Conservation (phyloP, 2,113 vertebrate species). For the Nerophis lumbriciformis region DNA sequence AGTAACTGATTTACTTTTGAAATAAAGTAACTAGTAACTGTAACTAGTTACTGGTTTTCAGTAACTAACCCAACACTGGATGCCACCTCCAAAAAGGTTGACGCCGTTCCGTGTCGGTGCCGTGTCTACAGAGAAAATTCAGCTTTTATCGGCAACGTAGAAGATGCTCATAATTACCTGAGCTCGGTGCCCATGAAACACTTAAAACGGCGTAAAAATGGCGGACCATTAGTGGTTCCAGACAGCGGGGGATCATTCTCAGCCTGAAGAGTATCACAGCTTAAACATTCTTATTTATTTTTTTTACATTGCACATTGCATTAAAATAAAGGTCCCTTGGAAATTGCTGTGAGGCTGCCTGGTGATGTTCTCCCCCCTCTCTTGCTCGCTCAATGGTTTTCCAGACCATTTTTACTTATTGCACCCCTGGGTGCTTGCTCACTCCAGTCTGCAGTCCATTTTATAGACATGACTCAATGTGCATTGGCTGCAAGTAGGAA, state of each 20-base stretch:
- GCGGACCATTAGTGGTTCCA: neutral
- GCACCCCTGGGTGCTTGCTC: conserved; percentile 45
- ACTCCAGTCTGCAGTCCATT: conserved; percentile 39
- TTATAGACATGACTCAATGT: conserved; percentile 57
- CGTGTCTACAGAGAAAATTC: too few species aligned
- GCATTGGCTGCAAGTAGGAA: conserved; percentile 38
- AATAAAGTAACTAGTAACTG: too few species aligned
- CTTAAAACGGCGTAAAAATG: neutral
- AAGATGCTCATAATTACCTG: too few species aligned
- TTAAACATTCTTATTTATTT: too few species aligned
- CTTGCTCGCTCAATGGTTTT: conserved; percentile 42
- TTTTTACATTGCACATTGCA: too few species aligned
- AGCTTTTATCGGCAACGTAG: too few species aligned
- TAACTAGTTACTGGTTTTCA: too few species aligned
- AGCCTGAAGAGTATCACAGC: neutral
- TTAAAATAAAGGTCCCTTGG: conserved; percentile 4
- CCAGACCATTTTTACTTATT: conserved; percentile 59
- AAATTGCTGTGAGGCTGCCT: conserved; percentile 32
- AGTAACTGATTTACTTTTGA: too few species aligned
- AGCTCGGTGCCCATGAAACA: neutral
- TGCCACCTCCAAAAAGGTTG: too few species aligned
- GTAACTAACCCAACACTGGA: too few species aligned
- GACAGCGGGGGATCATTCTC: neutral
- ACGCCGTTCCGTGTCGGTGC: too few species aligned
- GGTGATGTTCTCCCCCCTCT: conserved; percentile 31